Evolutionary conservation across 2,113 vertebrate genomes (phyloP), one percentile per base, ranked within the genome.

Genomic region (Gavia stellata): DNA sequence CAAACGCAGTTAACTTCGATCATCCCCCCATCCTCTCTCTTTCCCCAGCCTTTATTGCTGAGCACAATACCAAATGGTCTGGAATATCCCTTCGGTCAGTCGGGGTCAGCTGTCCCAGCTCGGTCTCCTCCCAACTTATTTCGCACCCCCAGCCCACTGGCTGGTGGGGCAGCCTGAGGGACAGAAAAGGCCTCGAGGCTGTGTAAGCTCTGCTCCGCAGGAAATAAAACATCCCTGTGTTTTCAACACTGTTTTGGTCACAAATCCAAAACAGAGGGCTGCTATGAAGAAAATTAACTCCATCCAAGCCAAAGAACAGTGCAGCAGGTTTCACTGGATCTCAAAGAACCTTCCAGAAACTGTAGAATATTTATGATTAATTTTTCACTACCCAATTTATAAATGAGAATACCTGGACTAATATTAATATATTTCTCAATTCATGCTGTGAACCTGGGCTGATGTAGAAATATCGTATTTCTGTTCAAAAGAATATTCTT

Each of bases 1-100:
- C 31, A 59, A 50, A 31, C 0, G 3, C 24, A 7, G 8, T 28
- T 28, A 50, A 14, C 36, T 42, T 25, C 0, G 5, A 44, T 20
- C 33, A 25, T 40, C 24, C 18, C 40, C 40, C 40, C 8, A 2
- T 31, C 13, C 52, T 25, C 17, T 40, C 20, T 55, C 40, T 38
- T 65, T 42, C 25, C 42, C 8, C 26, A 25, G 19, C 15, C 34
- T 20, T 53, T 34, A 10, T 18, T 18, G 14, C 45, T 38, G 38
- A 61, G 55, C 28, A 14, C 2, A 2, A 18, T 3, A 8, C 7
- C 23, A 23, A 4, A 9, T 5, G 29, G n/a, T 24, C 24, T 47
- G 84, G 52, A 4, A 31, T 6, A 19, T 25, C 31, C 44, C 53
- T 78, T 20, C 31, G 36, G 62, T 18, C 36, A 8, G 44, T 4